Percentiles rank a stretch among this genome's conserved stretches.
phyloP scores from a whole-genome alignment of 2,113 vertebrate genomes.

The Catharus minimus region DNA sequence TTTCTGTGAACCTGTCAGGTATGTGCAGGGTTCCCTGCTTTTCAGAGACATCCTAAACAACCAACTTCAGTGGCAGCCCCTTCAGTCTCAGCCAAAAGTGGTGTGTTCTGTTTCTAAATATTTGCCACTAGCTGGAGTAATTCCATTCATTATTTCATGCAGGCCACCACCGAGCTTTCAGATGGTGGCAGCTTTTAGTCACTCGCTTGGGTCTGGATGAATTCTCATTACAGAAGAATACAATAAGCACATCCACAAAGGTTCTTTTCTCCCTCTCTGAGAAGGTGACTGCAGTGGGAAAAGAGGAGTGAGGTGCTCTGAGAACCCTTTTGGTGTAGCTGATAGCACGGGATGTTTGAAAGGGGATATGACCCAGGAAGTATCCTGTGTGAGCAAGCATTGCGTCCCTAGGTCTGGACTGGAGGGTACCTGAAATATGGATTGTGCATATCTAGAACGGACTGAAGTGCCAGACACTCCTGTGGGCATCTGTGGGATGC shows the following conservation, averaged over 20 bases:
- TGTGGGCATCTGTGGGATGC: neutral
- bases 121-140: constrained; percentile 3
- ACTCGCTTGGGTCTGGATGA: neutral
- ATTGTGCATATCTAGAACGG: rapidly evolving
- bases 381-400: neutral
- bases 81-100: neutral
- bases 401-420: neutral
- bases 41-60: neutral
- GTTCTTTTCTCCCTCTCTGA: neutral
- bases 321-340: neutral
- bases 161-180: neutral
- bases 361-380: neutral
- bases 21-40: neutral
- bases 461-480: neutral
- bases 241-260: rapidly evolving
- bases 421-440: neutral
- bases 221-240: neutral
- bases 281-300: neutral
- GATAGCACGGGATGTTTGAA: neutral
- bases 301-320: neutral
- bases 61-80: neutral
- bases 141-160: constrained; percentile 31
- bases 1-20: neutral
- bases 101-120: neutral
- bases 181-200: constrained; percentile 11